Evolutionary conservation across 2,113 vertebrate species (phyloP).

Genomic region (Dinomys branickii): DNA sequence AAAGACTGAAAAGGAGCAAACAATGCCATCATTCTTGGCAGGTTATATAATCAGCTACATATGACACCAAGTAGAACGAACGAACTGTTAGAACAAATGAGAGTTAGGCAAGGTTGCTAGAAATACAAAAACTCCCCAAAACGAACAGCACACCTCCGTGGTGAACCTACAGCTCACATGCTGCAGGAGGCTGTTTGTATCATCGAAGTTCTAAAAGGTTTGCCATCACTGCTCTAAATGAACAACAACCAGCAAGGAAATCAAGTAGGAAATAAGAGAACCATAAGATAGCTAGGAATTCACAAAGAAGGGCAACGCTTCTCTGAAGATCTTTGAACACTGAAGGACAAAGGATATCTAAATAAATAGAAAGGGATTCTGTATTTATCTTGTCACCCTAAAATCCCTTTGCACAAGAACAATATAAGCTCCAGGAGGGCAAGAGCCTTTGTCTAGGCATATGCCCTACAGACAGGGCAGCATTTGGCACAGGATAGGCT

Average conservation of each 20-base stretch:
- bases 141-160: background rate
- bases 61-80: background rate
- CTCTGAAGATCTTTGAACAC: background rate
- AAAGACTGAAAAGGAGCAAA: background rate
- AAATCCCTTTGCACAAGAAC: background rate
- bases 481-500: background rate
- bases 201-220: background rate
- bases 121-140: background rate
- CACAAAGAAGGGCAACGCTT: background rate
- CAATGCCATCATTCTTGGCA: accelerated
- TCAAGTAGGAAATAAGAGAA: background rate
- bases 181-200: background rate
- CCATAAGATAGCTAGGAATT: background rate
- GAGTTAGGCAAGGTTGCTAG: background rate
- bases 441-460: background rate
- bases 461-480: background rate
- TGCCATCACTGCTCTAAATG: background rate
- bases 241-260: background rate
- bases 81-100: background rate
- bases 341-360: background rate
- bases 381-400: background rate
- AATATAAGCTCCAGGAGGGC: background rate
- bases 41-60: background rate
- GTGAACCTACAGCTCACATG: background rate
- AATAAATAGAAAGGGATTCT: background rate